Evolutionary conservation across 2,888 invertebrate species (phyloP).

Genomic region (Lumbricus terrestris): DNA sequence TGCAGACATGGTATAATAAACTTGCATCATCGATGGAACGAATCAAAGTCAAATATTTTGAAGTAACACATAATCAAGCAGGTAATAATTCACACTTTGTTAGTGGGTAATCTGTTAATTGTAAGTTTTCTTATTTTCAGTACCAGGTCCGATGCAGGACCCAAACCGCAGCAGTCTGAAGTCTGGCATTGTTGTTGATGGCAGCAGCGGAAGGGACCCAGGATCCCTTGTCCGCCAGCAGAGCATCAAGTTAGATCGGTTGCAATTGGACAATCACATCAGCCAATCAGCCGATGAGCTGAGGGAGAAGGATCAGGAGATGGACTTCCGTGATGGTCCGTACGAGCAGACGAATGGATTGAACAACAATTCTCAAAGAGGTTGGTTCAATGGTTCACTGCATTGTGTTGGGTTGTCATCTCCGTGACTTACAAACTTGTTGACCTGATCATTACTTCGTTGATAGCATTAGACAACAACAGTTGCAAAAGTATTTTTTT

Average conservation of each 20-base stretch:
- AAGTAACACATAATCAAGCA: no score
- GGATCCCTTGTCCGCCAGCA: not conserved
- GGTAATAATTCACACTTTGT: not conserved
- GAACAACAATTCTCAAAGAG: not conserved
- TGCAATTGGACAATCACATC: constrained; percentile 25
- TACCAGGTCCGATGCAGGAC: not conserved
- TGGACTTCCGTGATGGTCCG: not conserved
- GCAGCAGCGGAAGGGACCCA: not conserved
- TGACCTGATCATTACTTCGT: no score
- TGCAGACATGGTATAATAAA: no score
- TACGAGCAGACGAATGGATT: not conserved
- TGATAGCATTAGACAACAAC: no score
- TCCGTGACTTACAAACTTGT: no score
- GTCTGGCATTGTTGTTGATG: not conserved
- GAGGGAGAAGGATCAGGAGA: not conserved
- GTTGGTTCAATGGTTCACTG: no score
- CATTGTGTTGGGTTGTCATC: not conserved
- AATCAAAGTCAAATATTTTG: no score
- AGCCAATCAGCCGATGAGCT: constrained; percentile 22
- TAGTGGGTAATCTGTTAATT: not conserved
- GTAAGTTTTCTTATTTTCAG: not conserved
- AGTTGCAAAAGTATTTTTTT: no score
- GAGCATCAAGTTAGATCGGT: not conserved
- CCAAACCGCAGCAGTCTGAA: not conserved
- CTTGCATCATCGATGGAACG: no score